Conservation (phyloP, 2,888 invertebrate genomes). For the Eudasyphora cyanicolor region DNA sequence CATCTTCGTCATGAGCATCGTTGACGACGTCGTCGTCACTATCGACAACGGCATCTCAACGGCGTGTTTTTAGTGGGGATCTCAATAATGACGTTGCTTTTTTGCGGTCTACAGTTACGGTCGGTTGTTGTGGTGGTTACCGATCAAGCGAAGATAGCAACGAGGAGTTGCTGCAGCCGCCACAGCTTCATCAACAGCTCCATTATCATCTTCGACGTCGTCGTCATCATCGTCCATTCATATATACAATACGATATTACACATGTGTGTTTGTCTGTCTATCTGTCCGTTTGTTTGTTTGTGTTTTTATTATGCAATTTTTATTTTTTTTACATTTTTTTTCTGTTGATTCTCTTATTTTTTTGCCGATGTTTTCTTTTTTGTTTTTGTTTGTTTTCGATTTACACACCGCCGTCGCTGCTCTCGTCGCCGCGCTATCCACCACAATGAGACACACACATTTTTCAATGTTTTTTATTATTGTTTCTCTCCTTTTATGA, state of each 20-base stretch:
- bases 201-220: slow-evolving; percentile 34
- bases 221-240: slow-evolving; percentile 18
- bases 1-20: neutral
- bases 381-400: slow-evolving; percentile 1
- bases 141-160: no score
- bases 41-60: neutral
- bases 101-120: slow-evolving; percentile 28
- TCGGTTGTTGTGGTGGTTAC: neutral
- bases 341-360: slow-evolving; percentile 22
- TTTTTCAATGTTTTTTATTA: neutral
- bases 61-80: neutral
- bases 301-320: slow-evolving; percentile 29
- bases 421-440: neutral
- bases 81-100: neutral
- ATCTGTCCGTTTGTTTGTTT: neutral
- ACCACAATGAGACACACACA: neutral
- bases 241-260: slow-evolving; percentile 11
- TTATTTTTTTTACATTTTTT: slow-evolving; percentile 19
- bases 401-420: neutral
- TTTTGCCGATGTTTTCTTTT: slow-evolving; percentile 3
- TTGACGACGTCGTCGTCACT: neutral
- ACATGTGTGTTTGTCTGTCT: neutral
- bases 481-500: neutral
- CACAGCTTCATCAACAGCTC: slow-evolving; percentile 5
- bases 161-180: no score